Base-by-base conservation (phyloP, 2,797 vertebrate species). In the Simalia tracyae region DNA sequence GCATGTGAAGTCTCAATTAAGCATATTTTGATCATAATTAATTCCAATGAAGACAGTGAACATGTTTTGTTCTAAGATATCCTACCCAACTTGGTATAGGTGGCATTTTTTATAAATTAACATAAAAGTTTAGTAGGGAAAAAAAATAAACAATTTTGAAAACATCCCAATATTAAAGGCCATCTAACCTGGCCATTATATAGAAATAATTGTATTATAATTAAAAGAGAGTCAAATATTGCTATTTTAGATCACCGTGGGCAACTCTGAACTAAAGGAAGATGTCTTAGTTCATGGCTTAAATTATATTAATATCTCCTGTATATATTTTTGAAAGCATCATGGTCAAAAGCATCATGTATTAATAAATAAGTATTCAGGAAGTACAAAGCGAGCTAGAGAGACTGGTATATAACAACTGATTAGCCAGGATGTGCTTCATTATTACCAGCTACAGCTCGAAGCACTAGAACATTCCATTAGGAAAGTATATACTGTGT, bases 121-220 rank as follows among this genome's bases (percentile, higher is more conserved):
- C 1, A 60, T 9, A n/a, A 60, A 14, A 81, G 2, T 31, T 68
- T 9, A 46, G 46, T 91, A 81, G n/a, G 42, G 3, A 92, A 36
- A 0, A 0, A 0, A 5, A 24, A 5, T 4, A 28, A 31, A 63
- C 24, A 31, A 42, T n/a, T 86, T 76, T 84, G 76, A 84, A 59
- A 92, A 56, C 54, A 57, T 24, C 31, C 46, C 57, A 56, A 64
- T 50, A 90, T 87, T 90, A 31, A 12, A 28, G 54, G 59, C 3
- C 12, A 46, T 31, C 8, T 88, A 81, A n/a, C 24, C 63, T 61
- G 24, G 50, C 19, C 54, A 46, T 31, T 66, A 26, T 9, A 63
- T 86, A 86, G 36, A 26, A 4, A 68, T 86, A 88, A 90, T 93
- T 94, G 93, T 15, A 90, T 90, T 92, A 92, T 87, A 46, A 31